Evolutionary conservation across 2,113 vertebrate genomes (phyloP), one percentile per base, ranked within the genome.

Genomic region (Tachuris rubrigastra): DNA sequence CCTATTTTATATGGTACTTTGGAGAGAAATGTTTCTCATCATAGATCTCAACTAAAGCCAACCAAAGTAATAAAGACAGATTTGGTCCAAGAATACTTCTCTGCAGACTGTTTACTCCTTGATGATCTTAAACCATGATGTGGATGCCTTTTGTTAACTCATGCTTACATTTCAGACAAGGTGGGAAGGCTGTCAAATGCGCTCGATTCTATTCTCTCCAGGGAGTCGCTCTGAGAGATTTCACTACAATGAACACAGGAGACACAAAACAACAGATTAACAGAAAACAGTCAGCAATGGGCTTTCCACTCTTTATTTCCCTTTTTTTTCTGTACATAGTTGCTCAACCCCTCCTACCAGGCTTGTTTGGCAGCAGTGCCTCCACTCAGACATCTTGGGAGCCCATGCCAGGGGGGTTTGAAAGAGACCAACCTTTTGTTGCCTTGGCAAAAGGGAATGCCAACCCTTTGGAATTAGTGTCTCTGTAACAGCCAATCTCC

Each of bases 141-240:
- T 19, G 59, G 89, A 87, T 91, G 56, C 46, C 37, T 88, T 78
- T 88, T 92, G 86, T 92, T 25, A 96, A 84, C 71, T 44, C 85
- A 74, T 94, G 97, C 99, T 99, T 98, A 99, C 99, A 99, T 99
- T 98, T 99, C 98, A 93, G 97, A 97, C 96, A 99, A 96, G 95
- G 97, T 98, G 95, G 97, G 97, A 84, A 99, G 98, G 95, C 93
- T 98, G 93, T 99, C 97, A 97, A 99, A 99, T 47, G 99, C 99
- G 4, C 98, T 97, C 19, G 96, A 95, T 97, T 98, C 98, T 91
- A 99, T 99, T 91, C 86, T 97, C 90, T 98, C 98, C 96, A 99
- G 96, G 85, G 98, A 98, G 94, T 98, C 97, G 6, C 98, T 99
- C 96, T 99, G 98, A 92, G 98, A 98, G 90, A 99, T 99, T 97